Evolutionary conservation across 2,113 vertebrate genomes (phyloP).

Genomic region (Rhegmatorhina hoffmannsi): DNA sequence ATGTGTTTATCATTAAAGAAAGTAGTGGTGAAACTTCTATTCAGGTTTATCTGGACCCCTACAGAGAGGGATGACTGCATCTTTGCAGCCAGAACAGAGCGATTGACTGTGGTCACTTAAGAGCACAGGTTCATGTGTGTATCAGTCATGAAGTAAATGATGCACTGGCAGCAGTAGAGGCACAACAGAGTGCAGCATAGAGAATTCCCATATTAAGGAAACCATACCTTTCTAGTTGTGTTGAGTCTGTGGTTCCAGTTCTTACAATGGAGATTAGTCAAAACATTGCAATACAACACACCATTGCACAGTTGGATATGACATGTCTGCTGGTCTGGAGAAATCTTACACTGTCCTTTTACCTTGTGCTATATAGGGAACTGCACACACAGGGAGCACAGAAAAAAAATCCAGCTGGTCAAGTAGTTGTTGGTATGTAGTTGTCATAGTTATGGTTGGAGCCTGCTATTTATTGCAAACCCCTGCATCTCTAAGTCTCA

Average conservation of each 20-base stretch:
- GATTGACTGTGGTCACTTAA: not conserved
- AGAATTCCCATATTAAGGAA: not conserved
- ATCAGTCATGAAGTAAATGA: not conserved
- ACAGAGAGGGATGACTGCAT: fast-evolving
- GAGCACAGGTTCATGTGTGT: not conserved
- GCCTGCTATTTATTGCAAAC: not conserved
- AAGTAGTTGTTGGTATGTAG: not conserved
- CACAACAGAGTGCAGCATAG: not conserved
- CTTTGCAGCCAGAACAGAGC: not conserved
- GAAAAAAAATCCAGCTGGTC: not conserved
- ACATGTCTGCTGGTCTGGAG: not conserved
- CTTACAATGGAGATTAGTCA: not conserved
- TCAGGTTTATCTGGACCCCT: not conserved
- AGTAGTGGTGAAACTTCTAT: not conserved
- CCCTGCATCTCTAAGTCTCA: not conserved
- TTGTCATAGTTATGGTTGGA: not conserved
- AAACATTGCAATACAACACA: not conserved
- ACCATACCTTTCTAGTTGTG: not conserved
- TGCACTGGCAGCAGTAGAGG: not conserved
- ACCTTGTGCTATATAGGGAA: not conserved
- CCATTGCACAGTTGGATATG: not conserved
- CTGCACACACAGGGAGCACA: fast-evolving
- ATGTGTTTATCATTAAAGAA: not conserved
- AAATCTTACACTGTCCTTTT: not conserved
- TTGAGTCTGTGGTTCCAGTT: not conserved